Base-by-base conservation (phyloP, 2,797 vertebrate species). In the Falco berigora region DNA sequence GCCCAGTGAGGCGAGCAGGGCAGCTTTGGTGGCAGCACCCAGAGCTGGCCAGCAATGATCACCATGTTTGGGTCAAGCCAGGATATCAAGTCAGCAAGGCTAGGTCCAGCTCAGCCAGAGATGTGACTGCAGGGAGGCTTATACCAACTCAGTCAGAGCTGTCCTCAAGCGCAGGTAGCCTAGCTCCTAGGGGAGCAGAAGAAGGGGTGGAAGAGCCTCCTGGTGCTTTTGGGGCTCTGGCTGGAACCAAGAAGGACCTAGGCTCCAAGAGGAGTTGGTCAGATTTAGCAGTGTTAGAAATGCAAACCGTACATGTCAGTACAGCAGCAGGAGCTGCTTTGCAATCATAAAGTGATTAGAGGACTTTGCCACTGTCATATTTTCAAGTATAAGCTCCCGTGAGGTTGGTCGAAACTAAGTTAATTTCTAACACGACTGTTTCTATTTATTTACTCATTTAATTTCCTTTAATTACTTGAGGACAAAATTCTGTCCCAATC, bases 1-100 rank as follows among this genome's bases (percentile, higher is more conserved):
- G 12, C 9, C n/a, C 49, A 68, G 30, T 0, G 2, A 52, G 49
- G 22, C 0, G 2, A 64, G 24, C 28, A 71, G 9, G 46, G 13
- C 27, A 61, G 27, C 40, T 55, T 27, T 88, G 46, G 13, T 1
- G 8, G 30, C 38, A 74, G 46, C 28, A 66, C 13, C 8, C 18
- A 15, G 47, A 34, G 28, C 3, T 18, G 13, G 7, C 16, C 16
- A 27, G 40, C 28, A 55, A 24, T 32, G 32, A 42, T 34, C 32
- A 49, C 6, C 2, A 0, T 4, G 7, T 49, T n/a, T 59, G 27
- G 8, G 18, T 38, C 28, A 71, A 75, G 32, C 27, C 40, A 50
- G 40, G 46, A 49, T 50, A 71, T 9, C 15, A 34, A 84, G 24
- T 34, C 24, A 75, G 23, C 15, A 75, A 88, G 46, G 28, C 27